phyloP scores from a whole-genome alignment of 1,140 invertebrate genomes.

The Drosophila ficusphila region DNA sequence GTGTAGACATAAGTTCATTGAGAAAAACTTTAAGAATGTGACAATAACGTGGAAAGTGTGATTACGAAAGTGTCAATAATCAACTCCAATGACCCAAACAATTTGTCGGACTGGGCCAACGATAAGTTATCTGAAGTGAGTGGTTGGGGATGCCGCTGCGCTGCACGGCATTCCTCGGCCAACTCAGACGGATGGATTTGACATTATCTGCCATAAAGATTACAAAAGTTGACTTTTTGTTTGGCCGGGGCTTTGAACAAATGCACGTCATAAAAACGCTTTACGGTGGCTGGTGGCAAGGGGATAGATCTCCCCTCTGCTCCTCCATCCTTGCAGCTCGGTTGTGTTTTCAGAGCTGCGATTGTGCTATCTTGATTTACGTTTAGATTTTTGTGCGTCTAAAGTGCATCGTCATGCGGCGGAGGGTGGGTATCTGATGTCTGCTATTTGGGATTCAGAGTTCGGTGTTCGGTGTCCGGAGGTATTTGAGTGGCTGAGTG shows the following conservation, averaged over 20 bases:
- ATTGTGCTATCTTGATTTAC: conserved; percentile 78
- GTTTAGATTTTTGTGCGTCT: conserved; percentile 59
- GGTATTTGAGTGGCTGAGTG: conserved; percentile 6
- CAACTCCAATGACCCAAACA: conserved; percentile 51
- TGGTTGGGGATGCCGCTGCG: neutral
- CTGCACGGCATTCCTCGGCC: conserved; percentile 3
- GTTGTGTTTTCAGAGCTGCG: conserved; percentile 67
- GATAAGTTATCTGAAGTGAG: conserved; percentile 54
- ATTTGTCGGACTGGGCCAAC: conserved; percentile 48
- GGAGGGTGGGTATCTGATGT: too few relatives aligned
- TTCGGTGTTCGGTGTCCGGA: neutral
- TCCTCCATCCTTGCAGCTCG: conserved; percentile 55
- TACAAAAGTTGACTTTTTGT: conserved; percentile 76
- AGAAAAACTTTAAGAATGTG: conserved; percentile 27
- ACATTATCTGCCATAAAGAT: conserved; percentile 80
- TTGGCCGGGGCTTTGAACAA: conserved; percentile 61
- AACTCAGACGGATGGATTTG: conserved; percentile 61
- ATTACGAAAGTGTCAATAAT: conserved; percentile 68
- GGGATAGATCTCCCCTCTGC: conserved; percentile 13
- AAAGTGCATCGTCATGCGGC: conserved; percentile 68
- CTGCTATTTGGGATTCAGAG: too few relatives aligned
- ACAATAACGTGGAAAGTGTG: conserved; percentile 1
- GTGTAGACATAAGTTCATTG: conserved; percentile 33
- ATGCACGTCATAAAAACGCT: conserved; percentile 76
- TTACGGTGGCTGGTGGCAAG: conserved; percentile 24